These are phyloP conservation scores for Callipepla californica DNA, from an alignment of 2,113 vertebrate genomes.

Conservation along the genomic window DNA sequence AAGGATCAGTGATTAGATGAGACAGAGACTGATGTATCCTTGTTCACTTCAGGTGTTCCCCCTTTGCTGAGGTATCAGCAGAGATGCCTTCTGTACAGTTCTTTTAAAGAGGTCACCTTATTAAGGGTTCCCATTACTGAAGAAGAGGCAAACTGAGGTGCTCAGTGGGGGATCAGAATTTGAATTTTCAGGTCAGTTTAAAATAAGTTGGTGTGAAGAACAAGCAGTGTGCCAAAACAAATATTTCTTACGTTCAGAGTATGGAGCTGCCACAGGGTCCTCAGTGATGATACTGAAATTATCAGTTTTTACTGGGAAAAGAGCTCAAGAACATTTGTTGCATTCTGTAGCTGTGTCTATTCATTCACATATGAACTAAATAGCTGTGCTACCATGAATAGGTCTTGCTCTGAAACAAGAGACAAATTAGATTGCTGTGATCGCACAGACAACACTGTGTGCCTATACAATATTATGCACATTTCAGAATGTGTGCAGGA, in stretches of 20 bases:
- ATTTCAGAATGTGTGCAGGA: neutral
- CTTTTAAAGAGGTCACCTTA: neutral
- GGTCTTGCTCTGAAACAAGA: neutral
- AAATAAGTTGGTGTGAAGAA: neutral
- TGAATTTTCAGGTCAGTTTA: neutral
- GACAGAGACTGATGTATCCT: neutral
- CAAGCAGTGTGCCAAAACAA: neutral
- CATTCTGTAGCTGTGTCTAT: neutral
- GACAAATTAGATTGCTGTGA: neutral
- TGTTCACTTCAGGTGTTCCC: neutral
- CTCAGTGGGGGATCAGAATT: neutral
- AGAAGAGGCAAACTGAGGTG: neutral
- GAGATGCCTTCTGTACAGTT: neutral
- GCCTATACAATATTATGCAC: neutral
- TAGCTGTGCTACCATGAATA: neutral
- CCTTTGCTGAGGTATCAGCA: neutral
- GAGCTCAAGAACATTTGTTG: neutral
- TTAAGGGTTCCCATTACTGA: neutral
- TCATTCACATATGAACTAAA: neutral
- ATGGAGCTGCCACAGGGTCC: fast-evolving
- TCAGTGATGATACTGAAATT: neutral
- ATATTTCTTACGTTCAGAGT: neutral
- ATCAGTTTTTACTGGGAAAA: neutral
- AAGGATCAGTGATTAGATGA: neutral
- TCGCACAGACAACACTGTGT: neutral